Conservation (phyloP, 1,140 invertebrate genomes). For the Oncopeltus fasciatus region DNA sequence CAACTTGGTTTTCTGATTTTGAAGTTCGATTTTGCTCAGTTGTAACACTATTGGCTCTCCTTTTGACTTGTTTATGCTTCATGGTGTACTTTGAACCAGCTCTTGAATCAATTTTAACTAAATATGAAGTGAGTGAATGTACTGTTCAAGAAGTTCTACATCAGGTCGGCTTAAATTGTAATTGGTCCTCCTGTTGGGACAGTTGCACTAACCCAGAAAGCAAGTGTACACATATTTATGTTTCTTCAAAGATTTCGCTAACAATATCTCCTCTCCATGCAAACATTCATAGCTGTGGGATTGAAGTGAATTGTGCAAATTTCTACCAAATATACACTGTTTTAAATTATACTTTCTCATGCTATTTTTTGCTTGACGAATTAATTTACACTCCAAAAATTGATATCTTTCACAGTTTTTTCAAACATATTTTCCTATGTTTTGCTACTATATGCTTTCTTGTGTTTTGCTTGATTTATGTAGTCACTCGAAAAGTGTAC, state of each 20-base stretch:
- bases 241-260: constrained; percentile 8
- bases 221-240: constrained; percentile 27
- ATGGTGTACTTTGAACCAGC: not conserved
- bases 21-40: not conserved
- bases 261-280: constrained; percentile 24
- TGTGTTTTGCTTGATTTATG: constrained; percentile 13
- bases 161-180: constrained; percentile 26
- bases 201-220: constrained; percentile 28
- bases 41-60: not conserved
- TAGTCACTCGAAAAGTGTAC: constrained; percentile 14
- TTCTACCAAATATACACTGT: constrained; percentile 21
- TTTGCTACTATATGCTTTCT: not conserved
- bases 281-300: constrained; percentile 29
- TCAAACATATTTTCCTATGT: constrained; percentile 3
- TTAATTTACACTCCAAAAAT: not conserved
- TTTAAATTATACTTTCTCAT: not conserved
- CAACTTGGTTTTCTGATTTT: not conserved
- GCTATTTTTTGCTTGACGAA: not conserved
- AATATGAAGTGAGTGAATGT: not conserved
- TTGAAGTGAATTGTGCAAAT: constrained; percentile 27
- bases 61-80: not conserved
- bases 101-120: not conserved
- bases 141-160: not conserved
- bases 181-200: constrained; percentile 28
- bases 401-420: not conserved